Evolutionary conservation across 1,140 invertebrate species (phyloP).

Genomic region (Sinella curviseta): DNA sequence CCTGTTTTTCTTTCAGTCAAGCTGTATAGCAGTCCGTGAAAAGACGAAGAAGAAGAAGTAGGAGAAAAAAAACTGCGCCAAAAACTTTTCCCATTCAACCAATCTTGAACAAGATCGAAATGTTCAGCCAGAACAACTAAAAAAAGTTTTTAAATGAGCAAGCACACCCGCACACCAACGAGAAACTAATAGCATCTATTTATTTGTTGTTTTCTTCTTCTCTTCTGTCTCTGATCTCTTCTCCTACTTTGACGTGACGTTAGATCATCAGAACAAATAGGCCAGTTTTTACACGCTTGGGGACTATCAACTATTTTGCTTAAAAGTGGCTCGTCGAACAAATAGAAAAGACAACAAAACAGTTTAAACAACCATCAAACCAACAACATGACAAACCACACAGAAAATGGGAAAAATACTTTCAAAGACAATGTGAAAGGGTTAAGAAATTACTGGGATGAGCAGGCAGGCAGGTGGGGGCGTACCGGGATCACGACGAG

Average conservation of each 20-base stretch:
- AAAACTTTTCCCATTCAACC: slow-evolving; percentile 33
- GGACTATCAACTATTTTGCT: neutral
- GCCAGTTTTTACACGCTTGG: neutral
- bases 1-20: slow-evolving; percentile 1
- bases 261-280: neutral
- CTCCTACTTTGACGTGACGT: neutral
- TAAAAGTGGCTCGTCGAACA: neutral
- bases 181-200: neutral
- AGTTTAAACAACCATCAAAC: neutral
- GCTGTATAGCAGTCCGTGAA: neutral
- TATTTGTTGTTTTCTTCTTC: neutral
- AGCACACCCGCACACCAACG: neutral
- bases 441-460: too few relatives aligned
- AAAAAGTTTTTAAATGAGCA: neutral
- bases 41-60: too few relatives aligned
- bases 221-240: neutral
- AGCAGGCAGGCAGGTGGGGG: too few relatives aligned
- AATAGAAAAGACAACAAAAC: neutral
- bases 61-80: slow-evolving; percentile 22
- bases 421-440: too few relatives aligned
- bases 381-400: neutral
- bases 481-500: too few relatives aligned
- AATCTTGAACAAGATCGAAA: neutral
- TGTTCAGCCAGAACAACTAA: neutral
- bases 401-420: too few relatives aligned